Evolutionary conservation across 2,113 vertebrate genomes (phyloP).

Genomic region (Varanus komodoensis): DNA sequence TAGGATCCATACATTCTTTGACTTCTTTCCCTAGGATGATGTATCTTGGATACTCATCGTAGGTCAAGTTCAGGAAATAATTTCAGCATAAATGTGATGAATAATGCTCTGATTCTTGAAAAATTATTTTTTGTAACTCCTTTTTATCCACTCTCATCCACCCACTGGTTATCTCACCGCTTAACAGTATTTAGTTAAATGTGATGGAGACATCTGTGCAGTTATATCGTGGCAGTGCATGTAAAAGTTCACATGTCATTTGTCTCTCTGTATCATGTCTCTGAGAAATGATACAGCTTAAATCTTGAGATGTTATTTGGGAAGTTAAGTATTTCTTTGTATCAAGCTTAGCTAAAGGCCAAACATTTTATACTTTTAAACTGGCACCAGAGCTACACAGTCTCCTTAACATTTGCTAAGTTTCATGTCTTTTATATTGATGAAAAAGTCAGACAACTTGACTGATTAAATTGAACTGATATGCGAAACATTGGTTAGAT

Average conservation of each 20-base stretch:
- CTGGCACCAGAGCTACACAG: not conserved
- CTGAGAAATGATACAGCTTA: not conserved
- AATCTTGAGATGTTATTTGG: constrained; percentile 15
- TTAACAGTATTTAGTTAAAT: constrained; percentile 56
- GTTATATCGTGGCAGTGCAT: not conserved
- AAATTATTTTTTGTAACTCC: not conserved
- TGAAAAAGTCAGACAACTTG: constrained; percentile 45
- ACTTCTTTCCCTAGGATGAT: constrained; percentile 21
- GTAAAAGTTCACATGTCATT: not conserved
- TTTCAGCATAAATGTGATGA: constrained; percentile 35
- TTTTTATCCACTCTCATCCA: constrained; percentile 20
- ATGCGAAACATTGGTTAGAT: constrained; percentile 42
- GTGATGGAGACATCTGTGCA: constrained; percentile 28
- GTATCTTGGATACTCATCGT: constrained; percentile 54
- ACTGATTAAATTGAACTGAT: constrained; percentile 39
- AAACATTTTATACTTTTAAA: not conserved
- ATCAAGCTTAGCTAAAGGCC: not conserved
- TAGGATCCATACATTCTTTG: constrained; percentile 23
- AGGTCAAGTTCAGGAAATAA: constrained; percentile 44
- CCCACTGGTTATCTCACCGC: constrained; percentile 40
- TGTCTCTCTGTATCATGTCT: not conserved
- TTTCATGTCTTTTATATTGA: constrained; percentile 56
- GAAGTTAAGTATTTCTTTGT: constrained; percentile 21
- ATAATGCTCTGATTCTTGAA: rapidly evolving
- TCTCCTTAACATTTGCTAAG: constrained; percentile 29